Evolutionary conservation across 2,113 vertebrate genomes (phyloP), one percentile per base, ranked within the genome.

Genomic region (Oxyura jamaicensis): DNA sequence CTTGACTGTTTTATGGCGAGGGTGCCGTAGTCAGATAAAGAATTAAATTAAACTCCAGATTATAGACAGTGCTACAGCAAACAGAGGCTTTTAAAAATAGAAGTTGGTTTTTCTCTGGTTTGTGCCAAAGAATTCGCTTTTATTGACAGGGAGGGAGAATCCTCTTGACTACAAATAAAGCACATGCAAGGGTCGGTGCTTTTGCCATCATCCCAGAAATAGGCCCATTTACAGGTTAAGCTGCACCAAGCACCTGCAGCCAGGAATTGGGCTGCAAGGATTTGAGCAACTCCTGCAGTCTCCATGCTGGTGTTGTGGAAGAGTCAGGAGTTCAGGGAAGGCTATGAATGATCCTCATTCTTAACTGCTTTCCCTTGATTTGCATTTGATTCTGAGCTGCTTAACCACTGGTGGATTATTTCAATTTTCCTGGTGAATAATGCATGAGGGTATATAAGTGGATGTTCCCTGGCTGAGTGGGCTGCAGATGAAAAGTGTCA

Each of bases 401-500:
- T 93, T 80, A 93, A 89, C 72, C 93, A 71, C 69, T 85, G 90
- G 83, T 73, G 89, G 94, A 58, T 95, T 60, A 95, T 95, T 95
- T 85, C 84, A 11, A 9, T 93, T 94, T 89, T 95, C 84, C 78
- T 89, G 89, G 68, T 97, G 96, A 96, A 96, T 96, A 90, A 96
- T 97, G 92, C 80, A 95, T 96, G 88, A 97, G 91, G 86, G 52
- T 85, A 36, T 91, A 81, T 88, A 95, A 96, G 94, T 96, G 91
- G 94, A 96, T 96, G 91, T 96, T 90, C 91, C 91, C 80, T 59
- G 91, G 75, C 94, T 97, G 95, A 97, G 93, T 96, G 93, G 96
- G 95, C 85, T 86, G 94, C 90, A 96, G 79, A 95, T 96, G 91
- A 88, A 69, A 96, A 95, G 94, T 96, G 95, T 97, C 96, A 96